Base-by-base conservation (phyloP, 2,888 invertebrate genomes). In the Pheosia gnoma region DNA sequence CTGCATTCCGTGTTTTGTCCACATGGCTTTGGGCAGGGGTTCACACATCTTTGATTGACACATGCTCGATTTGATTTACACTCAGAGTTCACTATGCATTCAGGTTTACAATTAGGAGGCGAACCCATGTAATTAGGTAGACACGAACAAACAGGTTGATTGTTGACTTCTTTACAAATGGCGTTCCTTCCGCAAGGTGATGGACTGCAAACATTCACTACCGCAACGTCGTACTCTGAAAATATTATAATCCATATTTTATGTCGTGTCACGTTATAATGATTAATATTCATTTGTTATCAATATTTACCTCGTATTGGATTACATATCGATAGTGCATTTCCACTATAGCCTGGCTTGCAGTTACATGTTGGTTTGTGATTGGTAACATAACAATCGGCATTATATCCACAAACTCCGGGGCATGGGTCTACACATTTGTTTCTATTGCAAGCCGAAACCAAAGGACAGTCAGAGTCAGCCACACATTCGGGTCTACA, bases 111-210 rank as follows among this genome's bases (percentile, higher is more conserved):
- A 68, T 91, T 93, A 56, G 95, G 96, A 55, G 96, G 96, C 68
- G 94, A 94, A 58, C 96, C 96, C 62, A 95, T 92, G 74, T 95
- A 96, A 76, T 94, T 94, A 8, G 95, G 92, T 58, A 96, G 87
- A 81, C 97, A 97, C 47, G 96, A 96, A 81, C 97, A 97, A 54
- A 96, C 95, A 0, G 96, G 96, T 85, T 96, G 95, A 57, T 90
- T 94, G 77, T 96, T 96, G 51, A 95, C 84, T 86, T 96, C 96
- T 68, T 94, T 95, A 82, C 97, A 97, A 71, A 96, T 94, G 8
- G 97, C 95, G 84, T 96, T 96, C 1, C 90, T 74, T 49, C 96
- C 97, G 86, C 97, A 97, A 7, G 96, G 95, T 3, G 96, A 96
- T 56, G 97, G 97, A 77, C 94, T 94, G 78, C 97, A 97, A 6